A percentile compares a stretch with the other conserved stretches of the same genome.
These are phyloP conservation scores for Stegodyphus mimosarum DNA, from an alignment of 1,140 invertebrate genomes.

Conservation along the genomic window DNA sequence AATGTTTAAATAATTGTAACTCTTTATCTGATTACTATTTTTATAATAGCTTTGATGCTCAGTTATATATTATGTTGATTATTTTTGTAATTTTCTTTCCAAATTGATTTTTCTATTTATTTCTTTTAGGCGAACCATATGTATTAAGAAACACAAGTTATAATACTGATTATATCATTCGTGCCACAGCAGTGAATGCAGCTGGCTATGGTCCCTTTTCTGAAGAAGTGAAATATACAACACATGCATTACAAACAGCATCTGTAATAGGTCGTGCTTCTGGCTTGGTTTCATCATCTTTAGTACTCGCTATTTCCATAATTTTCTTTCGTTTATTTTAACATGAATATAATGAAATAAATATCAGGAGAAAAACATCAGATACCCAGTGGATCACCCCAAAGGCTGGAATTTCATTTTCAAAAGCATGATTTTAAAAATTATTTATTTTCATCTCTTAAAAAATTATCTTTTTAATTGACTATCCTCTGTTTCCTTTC, in stretches of 20 bases:
- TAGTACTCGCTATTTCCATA: background rate
- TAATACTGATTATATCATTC: constrained; percentile 64
- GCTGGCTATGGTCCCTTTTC: constrained; percentile 65
- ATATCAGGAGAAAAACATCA: background rate
- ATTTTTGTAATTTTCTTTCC: too few relatives aligned
- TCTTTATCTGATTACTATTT: too few relatives aligned
- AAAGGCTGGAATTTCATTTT: background rate
- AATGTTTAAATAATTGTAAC: too few relatives aligned
- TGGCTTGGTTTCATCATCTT: background rate
- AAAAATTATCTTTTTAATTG: too few relatives aligned
- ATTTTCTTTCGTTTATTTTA: background rate
- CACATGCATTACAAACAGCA: constrained; percentile 45
- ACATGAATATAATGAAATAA: background rate
- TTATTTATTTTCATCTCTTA: background rate
- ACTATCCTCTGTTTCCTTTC: too few relatives aligned
- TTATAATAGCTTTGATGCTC: too few relatives aligned
- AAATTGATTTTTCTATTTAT: background rate
- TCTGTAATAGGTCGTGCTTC: constrained; percentile 21
- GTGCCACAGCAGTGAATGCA: constrained; percentile 63
- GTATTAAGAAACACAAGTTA: constrained; percentile 62
- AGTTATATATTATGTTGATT: too few relatives aligned
- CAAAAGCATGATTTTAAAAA: background rate
- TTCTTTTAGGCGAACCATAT: constrained; percentile 54
- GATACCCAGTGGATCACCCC: background rate
- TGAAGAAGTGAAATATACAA: constrained; percentile 49